phyloP scores from a whole-genome alignment of 1,140 invertebrate genomes.

The Diorhabda carinulata region DNA sequence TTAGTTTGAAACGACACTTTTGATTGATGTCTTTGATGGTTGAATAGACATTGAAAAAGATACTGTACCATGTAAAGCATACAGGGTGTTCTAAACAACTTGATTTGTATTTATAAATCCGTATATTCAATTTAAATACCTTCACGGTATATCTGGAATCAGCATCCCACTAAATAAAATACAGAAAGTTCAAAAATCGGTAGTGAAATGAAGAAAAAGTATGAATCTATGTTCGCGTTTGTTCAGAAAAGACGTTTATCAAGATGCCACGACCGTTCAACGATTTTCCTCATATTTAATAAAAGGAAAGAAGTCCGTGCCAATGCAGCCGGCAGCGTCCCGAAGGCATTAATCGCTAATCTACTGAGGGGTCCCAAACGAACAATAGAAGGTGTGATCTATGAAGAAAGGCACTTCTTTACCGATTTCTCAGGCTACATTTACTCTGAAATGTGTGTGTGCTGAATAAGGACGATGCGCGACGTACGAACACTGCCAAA shows the following conservation, averaged over 20 bases:
- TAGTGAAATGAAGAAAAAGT: background rate
- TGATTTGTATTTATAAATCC: background rate
- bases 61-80: background rate
- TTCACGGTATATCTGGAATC: background rate
- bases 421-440: constrained; percentile 49
- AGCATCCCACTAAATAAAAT: background rate
- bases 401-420: constrained; percentile 48
- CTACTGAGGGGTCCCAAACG: constrained; percentile 36
- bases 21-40: background rate
- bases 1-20: background rate
- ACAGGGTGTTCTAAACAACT: background rate
- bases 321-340: constrained; percentile 38
- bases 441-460: constrained; percentile 46
- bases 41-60: background rate
- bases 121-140: background rate
- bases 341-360: constrained; percentile 48
- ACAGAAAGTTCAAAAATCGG: background rate
- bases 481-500: constrained; percentile 12
- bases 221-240: constrained; percentile 14
- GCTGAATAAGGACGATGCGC: constrained; percentile 28
- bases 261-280: constrained; percentile 34
- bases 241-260: constrained; percentile 42
- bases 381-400: constrained; percentile 44
- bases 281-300: constrained; percentile 43
- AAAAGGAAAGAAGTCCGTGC: constrained; percentile 39